phyloP scores from a whole-genome alignment of 2,113 vertebrate species.

The Loxodonta africana region DNA sequence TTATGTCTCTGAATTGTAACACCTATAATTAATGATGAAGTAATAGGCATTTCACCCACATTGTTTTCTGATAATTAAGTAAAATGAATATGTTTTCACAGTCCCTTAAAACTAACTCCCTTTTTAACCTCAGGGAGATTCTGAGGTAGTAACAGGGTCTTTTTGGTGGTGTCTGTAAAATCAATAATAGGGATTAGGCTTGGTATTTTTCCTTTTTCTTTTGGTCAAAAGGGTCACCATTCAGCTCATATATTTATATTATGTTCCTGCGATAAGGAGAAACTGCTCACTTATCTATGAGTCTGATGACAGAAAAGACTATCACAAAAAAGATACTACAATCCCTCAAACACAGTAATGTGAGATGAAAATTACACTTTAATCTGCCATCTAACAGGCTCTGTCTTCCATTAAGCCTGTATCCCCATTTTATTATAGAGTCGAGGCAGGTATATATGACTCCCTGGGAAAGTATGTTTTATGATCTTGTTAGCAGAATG shows the following conservation, averaged over 20 bases:
- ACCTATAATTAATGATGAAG: background rate
- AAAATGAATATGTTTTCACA: background rate
- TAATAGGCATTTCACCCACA: background rate
- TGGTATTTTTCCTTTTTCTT: background rate
- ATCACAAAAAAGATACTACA: background rate
- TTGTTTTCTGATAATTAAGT: background rate
- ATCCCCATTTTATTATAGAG: constrained; percentile 49
- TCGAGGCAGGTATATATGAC: constrained; percentile 36
- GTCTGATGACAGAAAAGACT: constrained; percentile 6
- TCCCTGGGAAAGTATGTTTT: constrained; percentile 69
- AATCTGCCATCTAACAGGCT: background rate
- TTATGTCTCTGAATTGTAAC: background rate
- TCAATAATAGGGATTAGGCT: constrained; percentile 28
- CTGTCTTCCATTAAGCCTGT: constrained; percentile 62
- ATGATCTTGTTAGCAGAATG: constrained; percentile 62
- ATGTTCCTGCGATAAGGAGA: constrained; percentile 31
- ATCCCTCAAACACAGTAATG: background rate
- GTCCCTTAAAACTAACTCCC: background rate
- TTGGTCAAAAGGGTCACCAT: constrained; percentile 33
- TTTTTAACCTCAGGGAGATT: constrained; percentile 38
- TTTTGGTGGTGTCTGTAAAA: constrained; percentile 60
- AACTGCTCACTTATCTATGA: constrained; percentile 54
- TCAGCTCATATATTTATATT: constrained; percentile 49
- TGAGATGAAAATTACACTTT: constrained; percentile 22
- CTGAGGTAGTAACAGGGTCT: constrained; percentile 46